A percentile compares a stretch with the other conserved stretches of the same genome.
Conservation (phyloP, 2,888 invertebrate genomes). For the Trachelus troglodyta region DNA sequence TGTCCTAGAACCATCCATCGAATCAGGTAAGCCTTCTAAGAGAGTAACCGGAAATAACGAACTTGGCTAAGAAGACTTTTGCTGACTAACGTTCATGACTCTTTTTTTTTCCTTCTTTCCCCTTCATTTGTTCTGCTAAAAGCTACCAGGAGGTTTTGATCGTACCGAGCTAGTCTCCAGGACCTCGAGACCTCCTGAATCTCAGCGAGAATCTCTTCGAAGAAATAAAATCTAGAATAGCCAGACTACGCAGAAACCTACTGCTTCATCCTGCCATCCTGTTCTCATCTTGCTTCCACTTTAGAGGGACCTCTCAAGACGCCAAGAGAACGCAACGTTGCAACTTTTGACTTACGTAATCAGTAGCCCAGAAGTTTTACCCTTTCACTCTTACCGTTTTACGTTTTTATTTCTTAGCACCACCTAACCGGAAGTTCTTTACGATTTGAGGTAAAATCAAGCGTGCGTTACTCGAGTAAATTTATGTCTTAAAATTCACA, state of each 20-base stretch:
- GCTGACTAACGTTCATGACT: slow-evolving; percentile 31
- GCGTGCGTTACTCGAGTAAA: background rate
- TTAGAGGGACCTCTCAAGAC: background rate
- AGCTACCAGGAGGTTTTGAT: background rate
- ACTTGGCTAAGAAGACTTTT: slow-evolving; percentile 22
- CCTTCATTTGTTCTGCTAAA: background rate
- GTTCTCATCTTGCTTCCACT: background rate
- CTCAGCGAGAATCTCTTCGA: background rate
- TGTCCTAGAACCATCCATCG: background rate
- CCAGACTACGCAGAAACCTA: background rate
- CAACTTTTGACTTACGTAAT: background rate
- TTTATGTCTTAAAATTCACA: background rate
- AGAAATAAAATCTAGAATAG: background rate
- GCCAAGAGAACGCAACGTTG: background rate
- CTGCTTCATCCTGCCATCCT: background rate
- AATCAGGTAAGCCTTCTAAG: background rate
- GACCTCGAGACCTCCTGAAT: background rate
- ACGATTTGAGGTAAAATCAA: background rate
- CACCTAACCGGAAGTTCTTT: background rate
- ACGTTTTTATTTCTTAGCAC: background rate
- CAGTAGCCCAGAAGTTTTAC: background rate
- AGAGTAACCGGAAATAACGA: background rate
- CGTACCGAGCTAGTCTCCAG: background rate
- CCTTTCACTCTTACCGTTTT: background rate
- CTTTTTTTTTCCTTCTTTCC: slow-evolving; percentile 8